These are phyloP conservation scores for Stomatorhinus ivindoensis DNA, from an alignment of 2,113 vertebrate species.

Conservation along the genomic window DNA sequence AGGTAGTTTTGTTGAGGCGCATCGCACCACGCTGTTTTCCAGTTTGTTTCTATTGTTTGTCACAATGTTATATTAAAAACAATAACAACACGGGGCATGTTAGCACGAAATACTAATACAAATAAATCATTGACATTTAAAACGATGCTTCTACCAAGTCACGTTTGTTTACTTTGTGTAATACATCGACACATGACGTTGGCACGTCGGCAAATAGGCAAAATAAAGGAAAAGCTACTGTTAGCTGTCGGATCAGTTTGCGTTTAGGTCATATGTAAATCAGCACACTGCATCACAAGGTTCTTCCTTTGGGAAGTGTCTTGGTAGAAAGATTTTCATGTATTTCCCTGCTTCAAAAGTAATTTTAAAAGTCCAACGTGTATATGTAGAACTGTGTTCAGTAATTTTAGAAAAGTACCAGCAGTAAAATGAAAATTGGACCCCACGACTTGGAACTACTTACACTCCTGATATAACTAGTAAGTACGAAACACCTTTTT, in stretches of 20 bases:
- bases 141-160: background rate
- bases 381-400: background rate
- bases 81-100: background rate
- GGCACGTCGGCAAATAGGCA: too few species aligned
- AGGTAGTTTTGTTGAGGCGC: background rate
- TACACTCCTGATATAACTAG: background rate
- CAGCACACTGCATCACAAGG: background rate
- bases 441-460: background rate
- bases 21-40: background rate
- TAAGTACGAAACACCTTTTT: background rate
- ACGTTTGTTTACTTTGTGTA: background rate
- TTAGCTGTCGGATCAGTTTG: background rate
- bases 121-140: background rate
- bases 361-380: background rate
- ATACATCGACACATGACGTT: background rate
- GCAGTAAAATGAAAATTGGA: background rate
- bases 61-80: background rate
- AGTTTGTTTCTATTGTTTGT: background rate
- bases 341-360: background rate
- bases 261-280: background rate
- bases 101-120: background rate
- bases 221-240: background rate
- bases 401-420: background rate
- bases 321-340: background rate
- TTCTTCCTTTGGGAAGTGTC: background rate